Evolutionary conservation across 2,888 invertebrate species (phyloP).

Genomic region (Malthinus flaveolus): DNA sequence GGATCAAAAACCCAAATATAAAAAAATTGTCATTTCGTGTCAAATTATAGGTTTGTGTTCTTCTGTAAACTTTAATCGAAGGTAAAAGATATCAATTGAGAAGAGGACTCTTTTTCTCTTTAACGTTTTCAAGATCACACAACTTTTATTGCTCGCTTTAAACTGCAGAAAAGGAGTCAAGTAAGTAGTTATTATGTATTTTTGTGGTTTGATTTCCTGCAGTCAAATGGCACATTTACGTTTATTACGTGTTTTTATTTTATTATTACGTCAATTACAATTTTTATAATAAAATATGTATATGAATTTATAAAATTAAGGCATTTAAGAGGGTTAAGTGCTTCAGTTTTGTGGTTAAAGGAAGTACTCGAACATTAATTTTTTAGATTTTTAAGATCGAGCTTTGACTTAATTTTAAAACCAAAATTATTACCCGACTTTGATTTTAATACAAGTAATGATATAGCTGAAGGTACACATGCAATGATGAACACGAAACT

Average conservation of each 20-base stretch:
- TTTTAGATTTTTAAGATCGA: too few relatives aligned
- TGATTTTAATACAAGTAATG: too few relatives aligned
- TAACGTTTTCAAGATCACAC: constrained; percentile 23
- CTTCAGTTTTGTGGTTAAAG: not conserved
- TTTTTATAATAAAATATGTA: not conserved
- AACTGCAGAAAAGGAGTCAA: constrained; percentile 19
- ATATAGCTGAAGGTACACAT: too few relatives aligned
- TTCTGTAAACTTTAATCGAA: constrained; percentile 26
- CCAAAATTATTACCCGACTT: too few relatives aligned
- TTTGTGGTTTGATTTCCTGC: constrained; percentile 24
- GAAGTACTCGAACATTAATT: too few relatives aligned
- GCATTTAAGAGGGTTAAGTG: not conserved
- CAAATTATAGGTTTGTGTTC: constrained; percentile 24
- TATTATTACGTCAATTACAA: not conserved
- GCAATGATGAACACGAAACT: too few relatives aligned
- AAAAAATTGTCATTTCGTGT: constrained; percentile 29
- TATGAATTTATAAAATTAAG: too few relatives aligned
- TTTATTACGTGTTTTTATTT: not conserved
- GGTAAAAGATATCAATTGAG: constrained; percentile 27
- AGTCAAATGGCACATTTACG: not conserved
- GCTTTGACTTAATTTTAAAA: too few relatives aligned
- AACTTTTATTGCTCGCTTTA: constrained; percentile 21
- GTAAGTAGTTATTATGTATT: constrained; percentile 19
- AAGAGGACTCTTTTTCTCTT: constrained; percentile 14
- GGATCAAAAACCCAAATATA: constrained; percentile 26